A percentile compares a stretch with the other conserved stretches of the same genome.
phyloP scores from a whole-genome alignment of 2,888 invertebrate genomes.

The Scelioninae gen. 2 region DNA sequence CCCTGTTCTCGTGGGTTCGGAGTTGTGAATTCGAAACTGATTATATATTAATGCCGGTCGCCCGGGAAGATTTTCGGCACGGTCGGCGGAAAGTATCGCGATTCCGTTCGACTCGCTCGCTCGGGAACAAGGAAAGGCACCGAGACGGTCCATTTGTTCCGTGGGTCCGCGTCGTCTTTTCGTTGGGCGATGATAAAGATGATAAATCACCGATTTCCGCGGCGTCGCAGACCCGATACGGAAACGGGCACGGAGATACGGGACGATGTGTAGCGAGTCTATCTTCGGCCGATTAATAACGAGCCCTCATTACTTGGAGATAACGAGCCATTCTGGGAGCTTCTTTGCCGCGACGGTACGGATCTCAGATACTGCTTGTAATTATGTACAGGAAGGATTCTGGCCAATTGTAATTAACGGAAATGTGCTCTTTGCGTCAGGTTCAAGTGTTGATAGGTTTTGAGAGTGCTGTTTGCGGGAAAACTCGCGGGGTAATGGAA shows the following conservation, averaged over 20 bases:
- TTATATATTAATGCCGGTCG: too few species aligned
- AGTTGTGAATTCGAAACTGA: too few species aligned
- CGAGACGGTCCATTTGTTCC: conserved; percentile 47
- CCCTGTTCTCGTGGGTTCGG: too few species aligned
- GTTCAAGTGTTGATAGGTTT: conserved; percentile 18
- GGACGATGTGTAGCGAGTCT: conserved; percentile 49
- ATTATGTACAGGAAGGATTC: conserved; percentile 54
- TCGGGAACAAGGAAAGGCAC: too few species aligned
- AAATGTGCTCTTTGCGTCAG: conserved; percentile 36
- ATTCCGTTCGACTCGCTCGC: too few species aligned
- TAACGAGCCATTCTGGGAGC: conserved; percentile 55
- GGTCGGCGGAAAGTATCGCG: too few species aligned
- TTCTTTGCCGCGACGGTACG: conserved; percentile 51
- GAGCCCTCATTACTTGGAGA: conserved; percentile 52
- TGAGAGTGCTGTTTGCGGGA: neutral
- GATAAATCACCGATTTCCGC: conserved; percentile 74
- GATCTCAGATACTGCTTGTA: conserved; percentile 52
- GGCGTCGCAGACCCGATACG: conserved; percentile 70
- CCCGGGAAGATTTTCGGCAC: too few species aligned
- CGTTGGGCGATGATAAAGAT: conserved; percentile 68
- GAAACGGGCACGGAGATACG: conserved; percentile 69
- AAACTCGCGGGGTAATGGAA: too few species aligned
- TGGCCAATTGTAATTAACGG: conserved; percentile 56
- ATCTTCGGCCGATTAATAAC: conserved; percentile 57
- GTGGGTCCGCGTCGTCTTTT: conserved; percentile 30